Evolutionary conservation across 1,140 invertebrate species (phyloP).

Genomic region (Trachymyrmex cornetzi): DNA sequence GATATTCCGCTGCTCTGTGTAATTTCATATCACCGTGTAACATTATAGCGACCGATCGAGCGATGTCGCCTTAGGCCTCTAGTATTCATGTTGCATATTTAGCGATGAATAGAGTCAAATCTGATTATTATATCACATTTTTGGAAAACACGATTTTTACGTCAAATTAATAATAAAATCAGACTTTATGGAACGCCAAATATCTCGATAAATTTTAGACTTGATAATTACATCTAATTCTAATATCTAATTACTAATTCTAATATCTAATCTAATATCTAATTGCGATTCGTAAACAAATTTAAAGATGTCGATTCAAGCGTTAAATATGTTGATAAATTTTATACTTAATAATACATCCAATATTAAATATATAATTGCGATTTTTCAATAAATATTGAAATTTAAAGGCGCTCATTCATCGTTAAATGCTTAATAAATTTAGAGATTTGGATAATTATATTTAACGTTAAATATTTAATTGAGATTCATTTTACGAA

Average conservation of each 20-base stretch:
- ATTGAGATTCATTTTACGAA: neutral
- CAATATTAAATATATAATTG: no score
- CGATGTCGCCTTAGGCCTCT: conserved; percentile 57
- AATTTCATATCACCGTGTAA: conserved; percentile 56
- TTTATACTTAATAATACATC: no score
- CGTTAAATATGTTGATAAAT: no score
- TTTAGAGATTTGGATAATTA: neutral
- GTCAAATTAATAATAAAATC: neutral
- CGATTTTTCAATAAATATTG: no score
- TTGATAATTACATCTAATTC: no score
- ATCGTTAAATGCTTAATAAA: no score
- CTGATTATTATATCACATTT: neutral
- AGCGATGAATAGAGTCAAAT: neutral
- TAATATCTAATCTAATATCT: no score
- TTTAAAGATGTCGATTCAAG: no score
- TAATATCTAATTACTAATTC: no score
- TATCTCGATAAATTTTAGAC: conserved; percentile 16
- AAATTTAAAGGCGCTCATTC: no score
- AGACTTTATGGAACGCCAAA: neutral
- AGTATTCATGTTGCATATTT: conserved; percentile 61
- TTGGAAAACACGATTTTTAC: neutral
- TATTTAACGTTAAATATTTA: neutral
- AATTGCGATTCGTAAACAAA: no score
- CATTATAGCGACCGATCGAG: conserved; percentile 46
- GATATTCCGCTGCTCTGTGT: conserved; percentile 55